Evolutionary conservation across 2,888 invertebrate genomes (phyloP), one percentile per base, ranked within the genome.

Genomic region (Rotaria socialis): DNA sequence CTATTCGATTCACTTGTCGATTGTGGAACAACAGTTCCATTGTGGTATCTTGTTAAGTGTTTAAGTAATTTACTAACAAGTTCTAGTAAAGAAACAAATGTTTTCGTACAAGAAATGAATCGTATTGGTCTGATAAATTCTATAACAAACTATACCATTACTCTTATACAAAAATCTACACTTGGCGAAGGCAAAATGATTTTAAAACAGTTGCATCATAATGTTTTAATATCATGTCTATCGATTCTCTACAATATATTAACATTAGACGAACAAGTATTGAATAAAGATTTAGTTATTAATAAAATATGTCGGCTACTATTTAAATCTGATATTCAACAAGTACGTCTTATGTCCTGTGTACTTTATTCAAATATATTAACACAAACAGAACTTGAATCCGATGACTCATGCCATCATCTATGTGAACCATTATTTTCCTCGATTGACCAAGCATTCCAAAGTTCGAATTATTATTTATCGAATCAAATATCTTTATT

Each of bases 211-310:
- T 80, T 80, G n/a, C 80, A 80, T 80, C 3, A 47, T 80, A 24
- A 80, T 47, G 47, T 80, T 47, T 14, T 80, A 43, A 43, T 22
- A 80, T 80, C 80, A 47, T n/a, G 24, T n/a, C 47, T 80, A 47
- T 80, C 80, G 47, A 80, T 80, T n/a, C 43, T 80, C 24, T 80
- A 80, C 8, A 80, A 80, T 22, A 80, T 80, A 43, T 80, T 47
- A n/a, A 80, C 47, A n/a, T 24, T 80, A 24, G 47, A 47, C 47
- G 10, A 80, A 6, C 16, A 67, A 11, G 5, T 67, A 35, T 11
- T 67, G 14, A 14, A 67, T 67, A 35, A 16, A 67, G 35, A 67
- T 67, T 4, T 67, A 4, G 35, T 67, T 16, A n/a, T 47, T n/a
- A 47, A 80, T 80, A 22, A 47, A 80, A 80, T 80, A 3, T 47